These are phyloP conservation scores for Cryptotermes secundus DNA, from an alignment of 1,140 invertebrate genomes.

Conservation along the genomic window DNA sequence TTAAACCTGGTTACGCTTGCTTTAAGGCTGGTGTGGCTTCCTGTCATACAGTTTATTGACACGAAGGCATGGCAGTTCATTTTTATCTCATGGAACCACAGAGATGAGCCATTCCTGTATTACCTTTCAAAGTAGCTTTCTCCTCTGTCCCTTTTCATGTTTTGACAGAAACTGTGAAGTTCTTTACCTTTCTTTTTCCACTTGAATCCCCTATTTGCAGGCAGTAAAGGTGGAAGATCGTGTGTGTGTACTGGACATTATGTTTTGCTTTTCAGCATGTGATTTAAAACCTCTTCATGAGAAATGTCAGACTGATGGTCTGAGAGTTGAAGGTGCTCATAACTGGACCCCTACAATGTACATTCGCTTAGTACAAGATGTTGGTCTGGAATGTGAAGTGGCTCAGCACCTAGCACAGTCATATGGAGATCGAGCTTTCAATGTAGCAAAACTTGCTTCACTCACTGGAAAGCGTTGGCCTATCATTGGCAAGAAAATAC, in stretches of 20 bases:
- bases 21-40: too few relatives aligned
- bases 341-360: constrained; percentile 98
- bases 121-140: too few relatives aligned
- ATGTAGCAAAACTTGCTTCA: constrained; percentile 93
- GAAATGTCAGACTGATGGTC: constrained; percentile 80
- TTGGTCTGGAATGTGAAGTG: constrained; percentile 86
- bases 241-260: background rate
- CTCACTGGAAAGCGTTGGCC: constrained; percentile 96
- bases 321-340: constrained; percentile 93
- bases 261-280: constrained; percentile 55
- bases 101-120: too few relatives aligned
- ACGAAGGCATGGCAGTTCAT: too few relatives aligned
- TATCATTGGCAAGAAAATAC: constrained; percentile 93
- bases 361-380: constrained; percentile 93
- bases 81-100: too few relatives aligned
- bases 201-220: too few relatives aligned
- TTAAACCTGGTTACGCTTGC: too few relatives aligned
- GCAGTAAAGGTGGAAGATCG: too few relatives aligned
- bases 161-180: too few relatives aligned
- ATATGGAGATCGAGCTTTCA: constrained; percentile 97
- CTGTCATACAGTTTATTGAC: too few relatives aligned
- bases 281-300: constrained; percentile 64
- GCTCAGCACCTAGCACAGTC: constrained; percentile 95
- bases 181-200: too few relatives aligned
- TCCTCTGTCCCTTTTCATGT: too few relatives aligned